These are phyloP conservation scores for Flabesymbios commensalis DNA, from an alignment of 2,888 invertebrate genomes.

Conservation along the genomic window DNA sequence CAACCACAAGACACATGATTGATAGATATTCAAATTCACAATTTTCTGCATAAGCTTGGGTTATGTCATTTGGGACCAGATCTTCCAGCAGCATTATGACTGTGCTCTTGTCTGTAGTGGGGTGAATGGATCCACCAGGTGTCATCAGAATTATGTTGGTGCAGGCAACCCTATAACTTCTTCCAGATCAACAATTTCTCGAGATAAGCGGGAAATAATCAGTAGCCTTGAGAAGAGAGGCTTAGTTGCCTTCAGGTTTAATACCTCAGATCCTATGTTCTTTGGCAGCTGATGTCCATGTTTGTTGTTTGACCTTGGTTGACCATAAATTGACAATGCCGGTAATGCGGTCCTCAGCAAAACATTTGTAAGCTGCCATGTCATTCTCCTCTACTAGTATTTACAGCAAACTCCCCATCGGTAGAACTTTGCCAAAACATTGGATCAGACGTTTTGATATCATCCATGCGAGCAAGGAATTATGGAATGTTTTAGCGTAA, in stretches of 20 bases:
- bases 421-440: neutral
- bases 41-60: neutral
- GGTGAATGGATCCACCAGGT: constrained; percentile 9
- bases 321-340: constrained; percentile 5
- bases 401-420: constrained; percentile 2
- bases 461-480: constrained; percentile 14
- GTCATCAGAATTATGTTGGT: neutral
- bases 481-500: constrained; percentile 17
- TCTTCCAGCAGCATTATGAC: constrained; percentile 11
- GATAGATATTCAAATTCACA: neutral
- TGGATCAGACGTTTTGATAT: constrained; percentile 6
- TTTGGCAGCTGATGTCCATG: constrained; percentile 10
- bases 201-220: neutral
- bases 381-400: constrained; percentile 5
- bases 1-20: constrained; percentile 11
- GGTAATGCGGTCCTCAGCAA: neutral
- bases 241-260: neutral
- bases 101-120: constrained; percentile 16
- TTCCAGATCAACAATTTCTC: constrained; percentile 1
- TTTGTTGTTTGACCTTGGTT: constrained; percentile 8
- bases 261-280: constrained; percentile 1
- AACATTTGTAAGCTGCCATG: neutral
- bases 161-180: constrained; percentile 2
- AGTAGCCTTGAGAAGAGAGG: constrained; percentile 1
- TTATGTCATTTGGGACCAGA: neutral